Conservation (phyloP, 2,797 vertebrate genomes). For the Setipinna tenuifilis region DNA sequence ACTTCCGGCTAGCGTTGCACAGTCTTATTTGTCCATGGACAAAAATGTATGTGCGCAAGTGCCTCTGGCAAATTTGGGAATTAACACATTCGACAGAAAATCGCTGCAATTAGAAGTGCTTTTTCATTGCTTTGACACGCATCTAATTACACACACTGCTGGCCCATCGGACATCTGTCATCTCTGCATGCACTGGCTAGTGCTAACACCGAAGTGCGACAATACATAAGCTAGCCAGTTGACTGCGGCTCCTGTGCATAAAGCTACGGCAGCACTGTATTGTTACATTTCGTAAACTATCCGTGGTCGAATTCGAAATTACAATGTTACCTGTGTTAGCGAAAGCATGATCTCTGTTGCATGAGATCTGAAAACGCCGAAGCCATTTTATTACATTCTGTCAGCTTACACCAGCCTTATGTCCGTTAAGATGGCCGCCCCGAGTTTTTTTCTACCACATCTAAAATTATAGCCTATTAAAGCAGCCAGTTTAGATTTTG, state of each 20-base stretch:
- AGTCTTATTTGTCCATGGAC: conserved; percentile 56
- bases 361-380: conserved; percentile 41
- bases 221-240: conserved; percentile 15
- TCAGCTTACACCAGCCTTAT: conserved; percentile 48
- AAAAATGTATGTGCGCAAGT: not conserved
- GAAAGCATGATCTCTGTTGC: not conserved
- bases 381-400: conserved; percentile 62
- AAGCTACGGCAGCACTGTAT: not conserved
- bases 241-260: not conserved
- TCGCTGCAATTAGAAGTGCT: not conserved
- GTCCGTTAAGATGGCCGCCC: conserved; percentile 64
- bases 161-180: not conserved
- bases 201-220: conserved; percentile 19
- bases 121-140: conserved; percentile 1
- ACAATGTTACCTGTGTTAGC: conserved; percentile 24
- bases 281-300: not conserved
- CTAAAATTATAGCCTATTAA: conserved; percentile 25
- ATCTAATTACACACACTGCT: not conserved
- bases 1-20: conserved; percentile 74
- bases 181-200: conserved; percentile 20
- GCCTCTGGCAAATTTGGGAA: not conserved
- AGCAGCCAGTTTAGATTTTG: conserved; percentile 19
- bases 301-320: conserved; percentile 3
- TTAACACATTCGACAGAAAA: not conserved
- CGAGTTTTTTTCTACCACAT: conserved; percentile 8